phyloP scores from a whole-genome alignment of 1,140 invertebrate species.

The Mactra quadrangularis region DNA sequence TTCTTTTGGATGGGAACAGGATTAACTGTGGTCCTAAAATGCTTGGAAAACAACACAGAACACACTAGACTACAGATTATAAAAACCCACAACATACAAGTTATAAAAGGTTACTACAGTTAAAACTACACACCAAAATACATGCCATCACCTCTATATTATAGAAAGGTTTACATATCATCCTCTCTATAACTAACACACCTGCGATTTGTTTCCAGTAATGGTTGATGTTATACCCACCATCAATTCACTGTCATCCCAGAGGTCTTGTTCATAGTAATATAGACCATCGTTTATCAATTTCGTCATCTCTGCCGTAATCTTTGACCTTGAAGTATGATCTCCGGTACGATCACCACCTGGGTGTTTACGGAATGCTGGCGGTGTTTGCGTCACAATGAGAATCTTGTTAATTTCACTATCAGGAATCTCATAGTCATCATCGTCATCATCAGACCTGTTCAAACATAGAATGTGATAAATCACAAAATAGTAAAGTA shows the following conservation, averaged over 20 bases:
- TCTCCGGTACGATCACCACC: conserved; percentile 81
- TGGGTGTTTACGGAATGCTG: conserved; percentile 81
- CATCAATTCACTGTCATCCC: conserved; percentile 69
- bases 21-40: too few relatives aligned
- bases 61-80: too few relatives aligned
- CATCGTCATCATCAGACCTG: conserved; percentile 90
- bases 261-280: conserved; percentile 91
- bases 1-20: too few relatives aligned
- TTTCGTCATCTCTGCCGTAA: conserved; percentile 96
- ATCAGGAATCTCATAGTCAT: conserved; percentile 90
- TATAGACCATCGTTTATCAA: conserved; percentile 97
- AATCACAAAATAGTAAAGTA: too few relatives aligned
- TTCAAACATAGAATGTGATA: not conserved
- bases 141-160: conserved; percentile 22
- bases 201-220: conserved; percentile 31
- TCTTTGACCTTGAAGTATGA: conserved; percentile 84
- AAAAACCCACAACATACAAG: too few relatives aligned
- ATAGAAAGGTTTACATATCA: not conserved
- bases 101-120: too few relatives aligned
- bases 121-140: too few relatives aligned
- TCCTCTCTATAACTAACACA: conserved; percentile 35
- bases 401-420: conserved; percentile 96
- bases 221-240: conserved; percentile 57
- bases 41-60: too few relatives aligned
- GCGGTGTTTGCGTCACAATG: conserved; percentile 94